These are phyloP conservation scores for Brachyalestes nurse DNA, from an alignment of 2,797 vertebrate genomes.

Conservation along the genomic window DNA sequence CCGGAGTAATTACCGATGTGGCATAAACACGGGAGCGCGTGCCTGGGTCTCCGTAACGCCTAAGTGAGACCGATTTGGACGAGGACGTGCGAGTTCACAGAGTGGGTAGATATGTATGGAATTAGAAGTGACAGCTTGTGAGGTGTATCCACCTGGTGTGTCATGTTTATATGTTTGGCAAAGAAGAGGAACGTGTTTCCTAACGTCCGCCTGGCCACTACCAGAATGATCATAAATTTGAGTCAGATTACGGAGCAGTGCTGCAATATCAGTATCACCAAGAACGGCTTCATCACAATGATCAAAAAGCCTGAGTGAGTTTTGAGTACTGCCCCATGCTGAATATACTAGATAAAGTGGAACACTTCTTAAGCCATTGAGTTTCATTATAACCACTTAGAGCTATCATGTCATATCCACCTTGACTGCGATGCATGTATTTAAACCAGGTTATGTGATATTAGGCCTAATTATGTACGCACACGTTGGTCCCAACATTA, in stretches of 20 bases:
- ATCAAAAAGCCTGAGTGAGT: too few relatives aligned
- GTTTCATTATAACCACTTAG: too few relatives aligned
- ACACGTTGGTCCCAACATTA: too few relatives aligned
- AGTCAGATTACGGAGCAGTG: neutral
- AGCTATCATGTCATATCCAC: too few relatives aligned
- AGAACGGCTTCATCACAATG: too few relatives aligned
- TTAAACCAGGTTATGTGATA: too few relatives aligned
- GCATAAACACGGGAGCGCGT: neutral
- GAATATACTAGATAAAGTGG: too few relatives aligned
- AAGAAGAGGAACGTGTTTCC: neutral
- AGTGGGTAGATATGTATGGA: neutral
- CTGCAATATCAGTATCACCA: neutral
- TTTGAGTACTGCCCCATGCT: too few relatives aligned
- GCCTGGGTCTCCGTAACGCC: neutral
- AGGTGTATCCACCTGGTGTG: neutral
- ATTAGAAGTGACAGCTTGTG: neutral
- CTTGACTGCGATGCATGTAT: too few relatives aligned
- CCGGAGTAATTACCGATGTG: conserved; percentile 27
- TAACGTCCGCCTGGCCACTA: neutral
- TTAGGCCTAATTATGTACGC: too few relatives aligned
- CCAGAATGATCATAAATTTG: neutral
- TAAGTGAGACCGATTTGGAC: neutral
- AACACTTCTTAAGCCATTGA: too few relatives aligned
- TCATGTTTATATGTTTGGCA: neutral
- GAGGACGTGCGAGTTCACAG: neutral